Base-by-base conservation (phyloP, 23 tunicate genomes). In the Oikopleura vanhoeffeni region DNA sequence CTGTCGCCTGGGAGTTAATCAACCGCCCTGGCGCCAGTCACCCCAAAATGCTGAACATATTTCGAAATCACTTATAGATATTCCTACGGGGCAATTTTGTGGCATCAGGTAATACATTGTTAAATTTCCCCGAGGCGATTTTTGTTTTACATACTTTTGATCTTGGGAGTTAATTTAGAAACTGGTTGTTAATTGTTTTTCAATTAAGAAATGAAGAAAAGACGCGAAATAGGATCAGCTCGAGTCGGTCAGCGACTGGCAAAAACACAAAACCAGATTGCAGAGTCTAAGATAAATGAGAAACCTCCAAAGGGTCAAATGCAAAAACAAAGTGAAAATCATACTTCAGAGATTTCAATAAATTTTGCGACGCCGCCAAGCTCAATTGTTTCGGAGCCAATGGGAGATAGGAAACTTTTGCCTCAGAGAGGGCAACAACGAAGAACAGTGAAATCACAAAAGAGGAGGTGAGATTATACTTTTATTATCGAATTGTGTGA, bases 171-270 rank as follows among this genome's bases (percentile, higher is more conserved):
- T 13, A 49, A 24, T 8, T 24, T 49, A 49, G 24, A 49, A 49
- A 49, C 24, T 8, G 24, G 18, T 24, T 49, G 13, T 24, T 49
- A 49, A 49, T 49, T 49, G 64, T 49, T 49, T 13, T 49, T 49
- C 64, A 49, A 49, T 49, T 49, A 49, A 49, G 64, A 49, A 49
- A 49, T 49, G 64, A 49, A 24, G 64, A 49, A 49, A 49, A 13
- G 64, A 49, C 64, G 64, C 64, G 64, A 49, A 49, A 49, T 49
- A 49, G 64, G 64, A 49, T 49, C 64, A 49, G 64, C 64, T 8
- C 64, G 64, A 8, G 64, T 49, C 13, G 64, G 64, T 24, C 18
- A 49, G 24, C 64, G 64, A 8, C 64, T 49, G 18, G 64, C 64
- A 8, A 49, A 49, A 49, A n/a, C n/a, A n/a, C n/a, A n/a, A n/a